Evolutionary conservation across 2,113 vertebrate genomes (phyloP), one percentile per base, ranked within the genome.

Genomic region (Nothoprocta perdicaria): DNA sequence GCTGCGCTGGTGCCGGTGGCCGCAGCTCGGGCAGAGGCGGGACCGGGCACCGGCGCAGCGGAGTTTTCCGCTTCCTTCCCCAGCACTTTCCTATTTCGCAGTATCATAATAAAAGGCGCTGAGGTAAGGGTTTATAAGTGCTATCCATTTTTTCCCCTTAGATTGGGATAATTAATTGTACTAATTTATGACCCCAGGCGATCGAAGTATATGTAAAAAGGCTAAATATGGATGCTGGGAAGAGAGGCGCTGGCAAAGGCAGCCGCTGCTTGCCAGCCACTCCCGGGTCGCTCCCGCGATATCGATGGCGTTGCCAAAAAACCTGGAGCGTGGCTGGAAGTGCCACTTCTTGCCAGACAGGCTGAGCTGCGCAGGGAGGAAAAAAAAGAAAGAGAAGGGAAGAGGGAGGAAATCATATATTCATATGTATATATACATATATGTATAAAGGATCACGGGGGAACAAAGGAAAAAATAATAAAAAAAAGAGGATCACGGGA

Each of bases 81-180:
- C 84, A 61, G 92, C 86, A 16, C 82, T 86, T 93, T 79, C 21
- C 65, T 55, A n/a, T 92, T 57, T 76, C 74, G 50, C 17, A 76
- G 65, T 7, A 58, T 50, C 26, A 2, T 89, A 48, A 84, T 89
- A 89, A 94, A 96, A 91, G 73, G 76, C 83, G 93, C 94, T 95
- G 90, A 90, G 89, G 90, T 94, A 94, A 92, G 91, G 93, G 82
- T 78, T 53, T 92, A 43, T 68, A 69, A 12, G 92, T 65, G 77
- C 95, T 91, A 91, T 94, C 94, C 92, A 95, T 96, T 97, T 93
- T 83, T 93, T 96, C 50, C 50, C 14, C 26, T 26, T 93, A 96
- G 95, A 88, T 96, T 75, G 88, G 94, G 96, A 96, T 97, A 97
- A 98, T 98, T 97, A 97, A 98, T 97, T 97, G 97, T 95, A 94